Evolutionary conservation across 2,113 vertebrate genomes (phyloP).

Genomic region (Hypanus sabinus): DNA sequence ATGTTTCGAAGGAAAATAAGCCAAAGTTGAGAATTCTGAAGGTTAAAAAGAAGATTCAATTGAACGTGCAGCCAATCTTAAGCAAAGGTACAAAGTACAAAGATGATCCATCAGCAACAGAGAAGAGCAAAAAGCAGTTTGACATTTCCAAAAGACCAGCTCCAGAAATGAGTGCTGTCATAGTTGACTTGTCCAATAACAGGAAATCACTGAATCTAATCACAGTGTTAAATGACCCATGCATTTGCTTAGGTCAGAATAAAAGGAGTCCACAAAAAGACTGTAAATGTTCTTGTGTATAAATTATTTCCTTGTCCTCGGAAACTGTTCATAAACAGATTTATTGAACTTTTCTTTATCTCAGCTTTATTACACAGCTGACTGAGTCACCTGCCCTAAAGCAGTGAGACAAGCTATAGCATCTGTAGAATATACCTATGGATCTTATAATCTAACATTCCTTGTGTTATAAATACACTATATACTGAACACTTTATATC

Average conservation of each 20-base stretch:
- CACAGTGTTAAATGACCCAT: background rate
- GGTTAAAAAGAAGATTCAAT: background rate
- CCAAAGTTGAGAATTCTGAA: background rate
- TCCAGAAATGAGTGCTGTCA: constrained; percentile 10
- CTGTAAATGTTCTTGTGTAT: background rate
- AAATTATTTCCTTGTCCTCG: background rate
- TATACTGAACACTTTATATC: background rate
- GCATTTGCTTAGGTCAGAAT: background rate
- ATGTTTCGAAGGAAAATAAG: background rate
- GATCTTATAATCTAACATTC: constrained; percentile 1
- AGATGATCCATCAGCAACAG: background rate
- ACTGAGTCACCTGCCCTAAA: background rate
- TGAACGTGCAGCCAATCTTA: background rate
- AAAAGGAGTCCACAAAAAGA: background rate
- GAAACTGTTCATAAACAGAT: background rate
- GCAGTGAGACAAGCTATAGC: background rate
- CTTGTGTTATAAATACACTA: background rate
- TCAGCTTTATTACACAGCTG: background rate
- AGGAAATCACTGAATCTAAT: constrained; percentile 9
- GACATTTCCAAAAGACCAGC: background rate
- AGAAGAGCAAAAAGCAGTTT: background rate
- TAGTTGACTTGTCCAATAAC: background rate
- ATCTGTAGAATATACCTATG: background rate
- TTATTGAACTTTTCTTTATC: background rate
- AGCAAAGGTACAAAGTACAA: background rate